Conservation (phyloP, 1,140 invertebrate species). For the Streblospio benedicti region DNA sequence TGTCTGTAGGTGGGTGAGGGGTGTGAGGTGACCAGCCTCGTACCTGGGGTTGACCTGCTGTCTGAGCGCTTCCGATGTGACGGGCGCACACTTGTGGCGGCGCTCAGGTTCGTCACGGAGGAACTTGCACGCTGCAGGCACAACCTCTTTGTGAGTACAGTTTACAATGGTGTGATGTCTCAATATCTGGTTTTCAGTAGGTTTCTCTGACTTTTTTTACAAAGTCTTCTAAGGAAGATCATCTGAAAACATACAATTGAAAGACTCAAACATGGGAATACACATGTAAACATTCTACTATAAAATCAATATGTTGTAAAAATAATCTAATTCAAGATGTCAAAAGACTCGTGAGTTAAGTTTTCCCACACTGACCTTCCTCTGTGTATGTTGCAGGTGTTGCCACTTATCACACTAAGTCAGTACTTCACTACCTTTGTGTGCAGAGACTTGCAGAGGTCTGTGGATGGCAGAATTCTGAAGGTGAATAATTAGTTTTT, state of each 20-base stretch:
- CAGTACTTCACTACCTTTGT: conserved; percentile 42
- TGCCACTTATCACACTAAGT: conserved; percentile 41
- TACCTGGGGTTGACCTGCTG: conserved; percentile 42
- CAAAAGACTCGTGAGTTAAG: too few species aligned
- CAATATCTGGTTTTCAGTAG: background rate
- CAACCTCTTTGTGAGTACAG: conserved; percentile 43
- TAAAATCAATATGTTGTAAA: too few species aligned
- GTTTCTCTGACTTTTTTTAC: too few species aligned
- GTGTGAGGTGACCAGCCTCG: conserved; percentile 39
- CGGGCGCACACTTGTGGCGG: conserved; percentile 35
- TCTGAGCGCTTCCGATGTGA: conserved; percentile 43
- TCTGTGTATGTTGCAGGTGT: too few species aligned
- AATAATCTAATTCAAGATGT: too few species aligned
- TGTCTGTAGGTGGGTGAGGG: conserved; percentile 35
- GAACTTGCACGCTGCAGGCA: conserved; percentile 40
- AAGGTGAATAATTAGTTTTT: conserved; percentile 20
- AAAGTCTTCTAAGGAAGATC: too few species aligned
- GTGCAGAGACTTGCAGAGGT: conserved; percentile 40
- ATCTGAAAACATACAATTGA: too few species aligned
- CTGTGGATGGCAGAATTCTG: conserved; percentile 41
- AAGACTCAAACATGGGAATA: too few species aligned
- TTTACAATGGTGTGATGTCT: background rate
- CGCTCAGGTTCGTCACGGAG: conserved; percentile 38
- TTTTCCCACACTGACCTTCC: too few species aligned
- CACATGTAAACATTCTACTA: too few species aligned